A percentile compares a stretch with the other conserved stretches of the same genome.
These are phyloP conservation scores for Oreochromis mossambicus DNA, from an alignment of 2,797 vertebrate genomes.

Conservation along the genomic window DNA sequence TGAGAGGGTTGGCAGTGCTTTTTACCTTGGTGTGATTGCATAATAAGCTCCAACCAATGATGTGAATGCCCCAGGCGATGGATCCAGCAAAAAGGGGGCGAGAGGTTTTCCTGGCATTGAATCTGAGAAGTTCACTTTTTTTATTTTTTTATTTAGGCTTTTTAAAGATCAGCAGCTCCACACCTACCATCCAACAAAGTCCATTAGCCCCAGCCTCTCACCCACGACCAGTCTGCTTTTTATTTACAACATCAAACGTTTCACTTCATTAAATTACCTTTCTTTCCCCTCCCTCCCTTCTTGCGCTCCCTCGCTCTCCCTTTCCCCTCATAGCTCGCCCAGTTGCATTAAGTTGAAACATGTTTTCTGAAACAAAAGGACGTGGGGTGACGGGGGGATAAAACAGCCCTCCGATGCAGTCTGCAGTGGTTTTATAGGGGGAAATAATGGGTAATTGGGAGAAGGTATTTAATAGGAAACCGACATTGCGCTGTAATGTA, in stretches of 20 bases:
- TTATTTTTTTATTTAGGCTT: constrained; percentile 63
- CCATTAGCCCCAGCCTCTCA: constrained; percentile 71
- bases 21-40: constrained; percentile 71
- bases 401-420: constrained; percentile 72
- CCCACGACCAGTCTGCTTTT: constrained; percentile 76
- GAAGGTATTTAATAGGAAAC: constrained; percentile 83
- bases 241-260: constrained; percentile 84
- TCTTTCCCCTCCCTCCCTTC: constrained; percentile 48
- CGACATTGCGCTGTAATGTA: constrained; percentile 68
- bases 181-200: constrained; percentile 77
- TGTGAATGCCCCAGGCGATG: constrained; percentile 54
- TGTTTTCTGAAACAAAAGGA: constrained; percentile 82
- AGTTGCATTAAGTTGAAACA: constrained; percentile 76
- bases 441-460: constrained; percentile 84
- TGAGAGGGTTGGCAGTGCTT: constrained; percentile 20
- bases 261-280: constrained; percentile 81
- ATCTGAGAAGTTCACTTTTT: constrained; percentile 63
- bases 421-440: constrained; percentile 79
- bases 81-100: constrained; percentile 28
- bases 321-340: constrained; percentile 21
- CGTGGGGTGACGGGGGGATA: constrained; percentile 55
- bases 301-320: background rate
- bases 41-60: constrained; percentile 68
- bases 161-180: constrained; percentile 78
- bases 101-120: constrained; percentile 71